Percentiles rank a stretch among this genome's conserved stretches.
Evolutionary conservation across 2,888 invertebrate species (phyloP).

Genomic region (Miltochrista miniata): DNA sequence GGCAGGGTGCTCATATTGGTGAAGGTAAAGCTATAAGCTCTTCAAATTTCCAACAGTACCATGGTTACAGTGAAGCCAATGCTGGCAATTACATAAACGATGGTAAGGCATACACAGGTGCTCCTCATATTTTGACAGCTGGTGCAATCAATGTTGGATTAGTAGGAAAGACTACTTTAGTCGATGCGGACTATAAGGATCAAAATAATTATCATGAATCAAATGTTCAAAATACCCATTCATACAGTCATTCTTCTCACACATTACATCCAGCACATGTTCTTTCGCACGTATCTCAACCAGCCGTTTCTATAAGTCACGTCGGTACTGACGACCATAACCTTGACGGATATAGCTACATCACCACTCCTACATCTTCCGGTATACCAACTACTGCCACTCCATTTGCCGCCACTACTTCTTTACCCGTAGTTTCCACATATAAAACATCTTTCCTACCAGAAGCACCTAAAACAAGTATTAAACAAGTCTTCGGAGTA

Average conservation of each 20-base stretch:
- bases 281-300: slow-evolving; percentile 57
- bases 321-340: slow-evolving; percentile 65
- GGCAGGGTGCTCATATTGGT: slow-evolving; percentile 58
- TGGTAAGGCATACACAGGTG: slow-evolving; percentile 61
- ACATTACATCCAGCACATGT: slow-evolving; percentile 55
- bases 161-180: slow-evolving; percentile 75
- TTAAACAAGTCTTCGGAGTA: slow-evolving; percentile 74
- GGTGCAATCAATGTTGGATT: slow-evolving; percentile 77
- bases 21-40: slow-evolving; percentile 33
- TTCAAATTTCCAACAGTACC: slow-evolving; percentile 28
- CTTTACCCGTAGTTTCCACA: slow-evolving; percentile 55
- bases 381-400: slow-evolving; percentile 72
- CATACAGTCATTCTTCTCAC: slow-evolving; percentile 43
- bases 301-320: slow-evolving; percentile 69
- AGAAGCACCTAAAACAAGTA: slow-evolving; percentile 64
- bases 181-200: slow-evolving; percentile 62
- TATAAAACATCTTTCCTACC: slow-evolving; percentile 70
- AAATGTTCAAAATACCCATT: slow-evolving; percentile 34
- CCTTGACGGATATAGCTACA: slow-evolving; percentile 62
- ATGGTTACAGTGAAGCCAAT: slow-evolving; percentile 60
- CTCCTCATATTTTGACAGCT: slow-evolving; percentile 70
- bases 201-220: slow-evolving; percentile 50
- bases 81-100: slow-evolving; percentile 62
- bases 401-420: slow-evolving; percentile 67
- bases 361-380: slow-evolving; percentile 72